Base-by-base conservation (phyloP, 2,797 vertebrate species). In the Pantherophis vulpinus region DNA sequence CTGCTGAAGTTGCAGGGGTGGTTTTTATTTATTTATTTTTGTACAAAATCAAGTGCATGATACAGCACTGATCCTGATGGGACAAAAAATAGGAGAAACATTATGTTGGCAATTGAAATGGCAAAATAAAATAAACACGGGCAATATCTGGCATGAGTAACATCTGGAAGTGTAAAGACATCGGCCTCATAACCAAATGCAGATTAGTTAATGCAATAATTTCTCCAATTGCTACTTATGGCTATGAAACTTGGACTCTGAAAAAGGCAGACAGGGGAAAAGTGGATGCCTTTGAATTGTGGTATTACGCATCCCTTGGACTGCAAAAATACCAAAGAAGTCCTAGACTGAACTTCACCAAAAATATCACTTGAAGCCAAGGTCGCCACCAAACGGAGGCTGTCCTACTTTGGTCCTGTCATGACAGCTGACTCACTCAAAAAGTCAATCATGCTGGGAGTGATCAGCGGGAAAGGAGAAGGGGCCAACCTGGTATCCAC, bases 1-100 rank as follows among this genome's bases (percentile, higher is more conserved):
- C 14, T 86, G 61, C 12, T 93, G 92, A 95, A 95, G 94, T 83
- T 93, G 13, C 27, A 92, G 92, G 32, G 86, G 51, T 3, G 23
- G 86, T 95, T 93, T 3, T 37, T 18, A 18, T 18, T 74, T 66
- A 13, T 63, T 63, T 63, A 63, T 66, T 29, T 66, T 74, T 74
- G 66, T 74, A 60, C 16, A 2, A 29, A 90, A 59, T 86, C 92
- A 42, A 13, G 89, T 12, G 23, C 13, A 56, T 23, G 20, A 60
- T 18, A 32, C 59, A 93, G 25, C 74, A 54, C 37, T 63, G 66
- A 66, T 87, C 58, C 59, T 89, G 25, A 27, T 88, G 70, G 18
- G 54, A 7, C 4, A 47, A 63, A 42, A 87, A 32, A 47, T 47
- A 47, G 37, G 1, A 87, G 60, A 70, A 87, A 90, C 16, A 55